Evolutionary conservation across 2,888 invertebrate genomes (phyloP).

Genomic region (Panopea generosa): DNA sequence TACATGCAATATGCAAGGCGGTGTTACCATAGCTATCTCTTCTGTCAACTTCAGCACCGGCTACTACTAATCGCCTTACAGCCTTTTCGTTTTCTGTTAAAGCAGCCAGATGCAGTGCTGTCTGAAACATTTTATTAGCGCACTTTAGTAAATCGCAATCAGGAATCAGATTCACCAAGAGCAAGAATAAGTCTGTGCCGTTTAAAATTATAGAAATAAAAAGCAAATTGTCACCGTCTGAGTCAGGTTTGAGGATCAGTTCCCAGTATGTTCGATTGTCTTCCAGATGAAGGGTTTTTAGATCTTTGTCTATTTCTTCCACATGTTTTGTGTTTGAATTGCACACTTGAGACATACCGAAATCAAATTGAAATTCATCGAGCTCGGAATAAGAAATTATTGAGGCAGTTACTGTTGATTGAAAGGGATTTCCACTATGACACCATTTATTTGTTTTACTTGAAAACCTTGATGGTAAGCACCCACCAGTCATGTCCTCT

Average conservation of each 20-base stretch:
- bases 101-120: constrained; percentile 51
- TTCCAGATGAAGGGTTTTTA: too few species aligned
- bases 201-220: constrained; percentile 19
- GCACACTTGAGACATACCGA: too few species aligned
- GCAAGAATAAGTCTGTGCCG: background rate
- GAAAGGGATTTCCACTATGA: too few species aligned
- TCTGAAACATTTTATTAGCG: constrained; percentile 39
- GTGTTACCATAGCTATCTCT: constrained; percentile 54
- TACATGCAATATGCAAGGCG: constrained; percentile 55
- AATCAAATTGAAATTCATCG: too few species aligned
- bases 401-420: too few species aligned
- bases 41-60: constrained; percentile 37
- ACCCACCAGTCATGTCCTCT: too few species aligned
- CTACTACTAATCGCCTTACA: constrained; percentile 31
- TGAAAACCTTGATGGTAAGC: too few species aligned
- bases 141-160: constrained; percentile 11
- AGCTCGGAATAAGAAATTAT: too few species aligned
- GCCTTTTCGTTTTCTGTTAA: constrained; percentile 36
- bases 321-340: too few species aligned
- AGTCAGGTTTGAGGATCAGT: constrained; percentile 12
- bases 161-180: constrained; percentile 16
- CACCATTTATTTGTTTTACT: too few species aligned
- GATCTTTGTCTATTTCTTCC: too few species aligned
- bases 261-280: constrained; percentile 1
- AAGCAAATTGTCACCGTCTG: constrained; percentile 19